Evolutionary conservation across 92 coral and sea anemone species (phyloP).

Genomic region (Virgularia gustaviana): DNA sequence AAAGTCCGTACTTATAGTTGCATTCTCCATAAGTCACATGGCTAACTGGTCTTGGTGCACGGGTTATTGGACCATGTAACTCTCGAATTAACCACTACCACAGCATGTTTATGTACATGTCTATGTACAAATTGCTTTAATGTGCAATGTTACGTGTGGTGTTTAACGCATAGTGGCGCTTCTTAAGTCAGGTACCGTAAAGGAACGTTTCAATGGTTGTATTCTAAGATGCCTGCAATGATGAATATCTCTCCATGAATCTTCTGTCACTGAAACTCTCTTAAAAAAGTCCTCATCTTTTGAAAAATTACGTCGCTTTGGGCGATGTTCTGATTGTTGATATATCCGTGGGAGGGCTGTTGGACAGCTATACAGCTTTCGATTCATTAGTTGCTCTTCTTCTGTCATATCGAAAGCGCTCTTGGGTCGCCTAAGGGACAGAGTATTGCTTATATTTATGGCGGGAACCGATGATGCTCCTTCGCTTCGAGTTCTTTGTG

Average conservation of each 20-base stretch:
- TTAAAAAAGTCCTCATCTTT: conserved; percentile 14
- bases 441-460: neutral
- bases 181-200: conserved; percentile 19
- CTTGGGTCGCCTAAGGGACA: neutral
- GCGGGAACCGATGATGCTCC: neutral
- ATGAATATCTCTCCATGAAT: conserved; percentile 23
- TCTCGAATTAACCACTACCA: no score
- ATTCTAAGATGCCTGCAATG: conserved; percentile 21
- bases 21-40: no score
- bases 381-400: conserved; percentile 19
- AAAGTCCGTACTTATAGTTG: no score
- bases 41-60: no score
- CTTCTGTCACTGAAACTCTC: conserved; percentile 6
- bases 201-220: conserved; percentile 8
- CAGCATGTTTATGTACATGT: no score
- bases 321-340: conserved; percentile 12
- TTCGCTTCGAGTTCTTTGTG: no score
- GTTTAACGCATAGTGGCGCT: neutral
- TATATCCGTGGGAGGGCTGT: conserved; percentile 5
- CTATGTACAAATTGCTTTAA: no score
- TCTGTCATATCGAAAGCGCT: conserved; percentile 32
- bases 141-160: no score
- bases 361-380: conserved; percentile 19
- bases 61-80: no score
- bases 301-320: conserved; percentile 12